A percentile compares a stretch with the other conserved stretches of the same genome.
These are phyloP conservation scores for Odontamblyopus lacepedii DNA, from an alignment of 2,797 vertebrate species.

Conservation along the genomic window DNA sequence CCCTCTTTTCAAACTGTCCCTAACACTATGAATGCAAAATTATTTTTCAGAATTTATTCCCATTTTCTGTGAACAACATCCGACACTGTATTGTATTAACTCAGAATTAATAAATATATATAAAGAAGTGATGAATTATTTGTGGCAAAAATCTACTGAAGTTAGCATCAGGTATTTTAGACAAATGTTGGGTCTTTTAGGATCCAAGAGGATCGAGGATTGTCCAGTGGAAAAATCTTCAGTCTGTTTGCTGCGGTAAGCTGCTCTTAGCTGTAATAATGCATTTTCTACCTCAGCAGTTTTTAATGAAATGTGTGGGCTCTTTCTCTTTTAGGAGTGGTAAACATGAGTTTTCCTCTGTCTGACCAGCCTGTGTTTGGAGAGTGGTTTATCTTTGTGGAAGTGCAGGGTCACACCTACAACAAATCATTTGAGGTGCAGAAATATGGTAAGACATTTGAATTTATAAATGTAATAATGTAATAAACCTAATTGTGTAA, in stretches of 20 bases:
- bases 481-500: not conserved
- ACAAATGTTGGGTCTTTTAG: conserved; percentile 60
- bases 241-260: conserved; percentile 88
- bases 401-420: conserved; percentile 89
- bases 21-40: not conserved
- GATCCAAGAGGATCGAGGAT: conserved; percentile 91
- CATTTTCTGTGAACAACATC: no score
- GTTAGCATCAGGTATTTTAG: not conserved
- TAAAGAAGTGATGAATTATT: not conserved
- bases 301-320: not conserved
- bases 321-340: conserved; percentile 76
- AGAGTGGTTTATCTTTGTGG: conserved; percentile 89
- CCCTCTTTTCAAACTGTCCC: conserved; percentile 15
- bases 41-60: not conserved
- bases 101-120: not conserved
- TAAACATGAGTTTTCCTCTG: conserved; percentile 91
- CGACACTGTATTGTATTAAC: not conserved
- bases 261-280: not conserved
- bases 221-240: conserved; percentile 86
- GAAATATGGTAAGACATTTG: conserved; percentile 86
- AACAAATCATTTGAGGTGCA: conserved; percentile 94
- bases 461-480: not conserved
- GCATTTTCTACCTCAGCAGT: not conserved
- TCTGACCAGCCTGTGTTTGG: conserved; percentile 93
- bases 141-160: not conserved